Base-by-base conservation (phyloP, 2,888 invertebrate species). In the Hydrotaea cyrtoneurina region DNA sequence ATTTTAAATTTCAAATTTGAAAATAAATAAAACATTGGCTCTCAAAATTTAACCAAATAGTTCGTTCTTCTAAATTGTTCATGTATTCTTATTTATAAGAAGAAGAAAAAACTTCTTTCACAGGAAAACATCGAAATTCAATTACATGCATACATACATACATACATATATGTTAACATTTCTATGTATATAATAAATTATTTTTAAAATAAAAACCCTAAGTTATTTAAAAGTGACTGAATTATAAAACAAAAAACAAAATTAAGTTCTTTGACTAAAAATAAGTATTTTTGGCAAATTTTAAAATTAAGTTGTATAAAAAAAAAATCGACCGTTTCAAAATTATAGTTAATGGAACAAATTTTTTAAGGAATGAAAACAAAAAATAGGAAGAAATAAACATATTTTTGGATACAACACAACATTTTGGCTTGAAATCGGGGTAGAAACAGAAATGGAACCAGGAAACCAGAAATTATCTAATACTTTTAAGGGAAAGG, bases 401-500 rank as follows among this genome's bases (percentile, higher is more conserved):
- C 78, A 83, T 85, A 85, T 82, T 85, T 84, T 81, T 83, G 82
- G 79, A 82, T 85, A 82, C 81, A 64, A 77, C 74, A 77, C 79
- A 79, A 77, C 73, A 85, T 82, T 86, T 86, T 80, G 83, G 86
- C 74, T 72, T 78, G 76, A 79, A 78, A 71, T 50, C 53, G 31
- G 46, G 50, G 71, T 71, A 57, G 50, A 78, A 69, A 82, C 17
- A 57, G 69, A 73, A 66, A 57, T 50, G 17, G 23, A 82, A 75
- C 36, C 76, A 80, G 64, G 64, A 78, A 46, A 82, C 46, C 57
- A 76, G 79, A 80, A 77, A 78, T 78, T 57, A 69, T 78, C 78
- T 80, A 74, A 82, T 87, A 87, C 86, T 85, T 87, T 87, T 87
- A 86, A 85, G 86, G 53, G 64, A 81, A 79, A 78, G 86, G 88